Evolutionary conservation across 2,113 vertebrate species (phyloP).

Genomic region (Coryphaenoides rupestris): DNA sequence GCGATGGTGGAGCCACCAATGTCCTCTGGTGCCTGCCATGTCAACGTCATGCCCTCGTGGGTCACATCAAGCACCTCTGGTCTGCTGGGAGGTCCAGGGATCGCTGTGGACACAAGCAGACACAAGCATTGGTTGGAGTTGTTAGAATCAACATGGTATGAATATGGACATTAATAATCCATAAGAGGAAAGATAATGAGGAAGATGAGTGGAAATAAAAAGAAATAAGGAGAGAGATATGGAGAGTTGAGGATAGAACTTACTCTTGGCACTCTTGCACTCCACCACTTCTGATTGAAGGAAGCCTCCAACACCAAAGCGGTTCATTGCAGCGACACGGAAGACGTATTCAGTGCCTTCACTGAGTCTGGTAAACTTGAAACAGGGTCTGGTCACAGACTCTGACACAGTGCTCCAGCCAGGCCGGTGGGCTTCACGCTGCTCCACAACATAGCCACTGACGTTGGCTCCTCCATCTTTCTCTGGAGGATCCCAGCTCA

Average conservation of each 20-base stretch:
- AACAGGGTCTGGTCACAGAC: constrained; percentile 90
- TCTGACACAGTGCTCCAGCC: constrained; percentile 94
- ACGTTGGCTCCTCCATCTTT: constrained; percentile 93
- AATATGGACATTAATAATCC: too few relatives aligned
- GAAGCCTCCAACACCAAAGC: constrained; percentile 91
- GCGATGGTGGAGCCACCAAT: constrained; percentile 88
- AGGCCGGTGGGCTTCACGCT: constrained; percentile 91
- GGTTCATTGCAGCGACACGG: constrained; percentile 95
- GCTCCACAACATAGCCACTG: constrained; percentile 93
- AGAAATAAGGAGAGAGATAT: background rate
- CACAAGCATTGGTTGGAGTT: background rate
- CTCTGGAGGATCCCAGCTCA: constrained; percentile 90
- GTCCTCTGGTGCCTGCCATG: constrained; percentile 89
- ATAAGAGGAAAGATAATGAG: background rate
- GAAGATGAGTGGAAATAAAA: background rate
- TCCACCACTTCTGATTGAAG: constrained; percentile 94
- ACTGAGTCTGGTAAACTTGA: constrained; percentile 87
- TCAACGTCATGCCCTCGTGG: constrained; percentile 95
- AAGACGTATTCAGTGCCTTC: constrained; percentile 97
- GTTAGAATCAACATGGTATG: too few relatives aligned
- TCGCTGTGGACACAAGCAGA: constrained; percentile 66
- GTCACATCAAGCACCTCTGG: constrained; percentile 90
- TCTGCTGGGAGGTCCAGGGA: constrained; percentile 87
- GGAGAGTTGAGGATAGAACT: constrained; percentile 57
- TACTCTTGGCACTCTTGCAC: constrained; percentile 93